Conservation (phyloP, 2,888 invertebrate genomes). For the Eupithecia dodoneata region DNA sequence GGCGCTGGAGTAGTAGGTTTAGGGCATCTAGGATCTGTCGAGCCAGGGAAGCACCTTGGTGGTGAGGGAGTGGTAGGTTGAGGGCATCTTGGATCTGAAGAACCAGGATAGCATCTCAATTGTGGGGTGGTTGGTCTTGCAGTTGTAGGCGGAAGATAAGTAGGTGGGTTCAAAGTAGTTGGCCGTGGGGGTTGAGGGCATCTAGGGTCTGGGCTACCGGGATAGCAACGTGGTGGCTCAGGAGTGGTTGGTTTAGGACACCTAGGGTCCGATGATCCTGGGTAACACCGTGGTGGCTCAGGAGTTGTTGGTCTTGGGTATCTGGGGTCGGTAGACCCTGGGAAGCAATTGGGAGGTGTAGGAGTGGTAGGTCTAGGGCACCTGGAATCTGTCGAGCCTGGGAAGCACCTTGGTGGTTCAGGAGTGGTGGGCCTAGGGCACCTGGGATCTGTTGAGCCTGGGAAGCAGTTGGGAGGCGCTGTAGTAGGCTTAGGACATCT, state of each 20-base stretch:
- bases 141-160: slow-evolving; percentile 49
- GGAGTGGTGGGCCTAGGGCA: slow-evolving; percentile 54
- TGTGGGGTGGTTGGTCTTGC: slow-evolving; percentile 20
- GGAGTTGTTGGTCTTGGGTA: slow-evolving; percentile 40
- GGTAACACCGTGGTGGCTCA: slow-evolving; percentile 41
- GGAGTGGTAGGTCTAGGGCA: slow-evolving; percentile 47
- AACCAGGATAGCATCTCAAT: slow-evolving; percentile 43
- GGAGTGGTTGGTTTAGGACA: slow-evolving; percentile 43
- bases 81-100: slow-evolving; percentile 49
- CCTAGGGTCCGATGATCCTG: slow-evolving; percentile 41
- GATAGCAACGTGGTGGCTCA: slow-evolving; percentile 43
- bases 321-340: slow-evolving; percentile 17
- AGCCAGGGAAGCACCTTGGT: slow-evolving; percentile 57
- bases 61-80: slow-evolving; percentile 51
- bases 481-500: slow-evolving; percentile 49
- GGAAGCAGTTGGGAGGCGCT: slow-evolving; percentile 41
- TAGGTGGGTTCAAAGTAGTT: slow-evolving; percentile 50
- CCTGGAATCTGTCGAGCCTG: slow-evolving; percentile 31
- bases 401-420: slow-evolving; percentile 46
- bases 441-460: slow-evolving; percentile 59
- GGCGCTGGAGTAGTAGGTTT: slow-evolving; percentile 57
- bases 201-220: slow-evolving; percentile 39
- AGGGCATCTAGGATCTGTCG: slow-evolving; percentile 59
- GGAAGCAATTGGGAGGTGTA: slow-evolving; percentile 38
- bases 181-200: slow-evolving; percentile 41